Base-by-base conservation (phyloP, 2,113 vertebrate genomes). In the Candoia aspera region DNA sequence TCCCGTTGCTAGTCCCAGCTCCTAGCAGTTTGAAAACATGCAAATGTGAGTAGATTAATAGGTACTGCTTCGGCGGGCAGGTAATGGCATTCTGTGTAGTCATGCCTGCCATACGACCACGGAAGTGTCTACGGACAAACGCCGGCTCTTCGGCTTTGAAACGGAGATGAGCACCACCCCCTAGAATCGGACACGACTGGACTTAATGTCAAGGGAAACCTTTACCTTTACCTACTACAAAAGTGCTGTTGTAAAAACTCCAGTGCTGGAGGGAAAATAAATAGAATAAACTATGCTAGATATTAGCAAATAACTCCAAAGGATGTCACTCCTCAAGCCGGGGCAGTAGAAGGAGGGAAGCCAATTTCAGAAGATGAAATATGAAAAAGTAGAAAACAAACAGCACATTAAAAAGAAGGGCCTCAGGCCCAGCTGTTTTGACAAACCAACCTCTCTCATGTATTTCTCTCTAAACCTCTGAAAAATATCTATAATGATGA, bases 391-490 rank as follows among this genome's bases (percentile, higher is more conserved):
- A 55, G 6, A 58, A 79, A 91, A 62, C 86, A 87, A 87, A 29
- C 49, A 42, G 84, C 90, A n/a, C 57, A 85, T 42, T 91, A 73
- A 87, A 91, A 87, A 73, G 90, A 64, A 79, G 79, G 15, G 90
- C 90, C 90, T 17, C 1, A 2, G 53, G 90, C 23, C n/a, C 85
- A 23, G 24, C 90, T 73, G 84, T 62, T 87, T 87, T 79, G 86
- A 62, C 90, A 73, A 79, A 87, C n/a, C 60, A 13, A 59, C 62
- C 46, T 87, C 62, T 87, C 46, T 49, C 62, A 19, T 46, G 54
- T 2, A 2, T 49, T 79, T 84, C 58, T 83, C 73, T 83, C 26
- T 17, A 42, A 88, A 88, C 24, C 64, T 87, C 62, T 58, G 86
- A 79, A 87, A 91, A 87, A 91, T 37, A 79, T 46, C 87, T 58